These are phyloP conservation scores for Odontomyia ornata DNA, from an alignment of 2,888 invertebrate genomes.

Conservation along the genomic window DNA sequence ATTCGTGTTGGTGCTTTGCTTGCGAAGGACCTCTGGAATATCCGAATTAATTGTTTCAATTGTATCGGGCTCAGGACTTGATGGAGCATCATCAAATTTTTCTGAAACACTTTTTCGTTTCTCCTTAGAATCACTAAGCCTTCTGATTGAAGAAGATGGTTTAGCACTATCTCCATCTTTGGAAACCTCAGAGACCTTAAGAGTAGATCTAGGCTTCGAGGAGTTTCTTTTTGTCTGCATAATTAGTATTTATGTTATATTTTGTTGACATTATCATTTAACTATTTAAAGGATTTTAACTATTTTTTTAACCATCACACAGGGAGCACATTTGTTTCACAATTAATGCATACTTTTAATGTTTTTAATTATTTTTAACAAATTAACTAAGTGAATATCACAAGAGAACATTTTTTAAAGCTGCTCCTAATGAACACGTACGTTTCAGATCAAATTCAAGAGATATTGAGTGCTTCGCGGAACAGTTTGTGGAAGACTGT, in stretches of 20 bases:
- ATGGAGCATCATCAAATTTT: not conserved
- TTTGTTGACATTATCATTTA: too few species aligned
- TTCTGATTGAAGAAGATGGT: not conserved
- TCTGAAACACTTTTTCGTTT: not conserved
- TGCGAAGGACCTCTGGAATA: constrained; percentile 50
- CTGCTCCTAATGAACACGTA: too few species aligned
- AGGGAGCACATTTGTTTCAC: too few species aligned
- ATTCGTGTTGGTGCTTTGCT: constrained; percentile 48
- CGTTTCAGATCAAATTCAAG: too few species aligned
- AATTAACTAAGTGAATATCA: too few species aligned
- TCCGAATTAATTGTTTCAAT: not conserved
- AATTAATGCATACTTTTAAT: too few species aligned
- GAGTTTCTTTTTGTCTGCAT: not conserved
- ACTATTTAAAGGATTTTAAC: too few species aligned
- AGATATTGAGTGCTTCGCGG: not conserved
- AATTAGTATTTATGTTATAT: too few species aligned
- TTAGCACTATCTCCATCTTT: not conserved
- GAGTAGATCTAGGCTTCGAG: not conserved
- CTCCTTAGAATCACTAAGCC: not conserved
- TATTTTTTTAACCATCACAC: too few species aligned
- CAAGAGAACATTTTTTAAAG: too few species aligned
- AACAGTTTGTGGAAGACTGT: constrained; percentile 21
- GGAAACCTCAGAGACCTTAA: not conserved
- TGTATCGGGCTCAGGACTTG: not conserved
- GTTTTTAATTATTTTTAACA: too few species aligned